Conservation (phyloP, 1,140 invertebrate genomes). For the Andrena cerasifolii region DNA sequence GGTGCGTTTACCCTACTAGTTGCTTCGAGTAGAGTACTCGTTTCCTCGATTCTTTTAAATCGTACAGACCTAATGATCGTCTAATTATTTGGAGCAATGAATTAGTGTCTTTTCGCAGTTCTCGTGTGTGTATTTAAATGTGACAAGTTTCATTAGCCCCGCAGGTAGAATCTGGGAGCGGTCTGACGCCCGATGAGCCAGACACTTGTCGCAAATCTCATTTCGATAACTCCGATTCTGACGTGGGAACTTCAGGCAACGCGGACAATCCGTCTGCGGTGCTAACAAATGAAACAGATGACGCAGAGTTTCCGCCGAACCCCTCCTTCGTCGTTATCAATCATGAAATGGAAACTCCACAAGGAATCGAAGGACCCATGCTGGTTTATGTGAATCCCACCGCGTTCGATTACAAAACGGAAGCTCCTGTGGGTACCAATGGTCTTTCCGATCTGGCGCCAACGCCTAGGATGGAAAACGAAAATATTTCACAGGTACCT, state of each 20-base stretch:
- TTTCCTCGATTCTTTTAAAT: no score
- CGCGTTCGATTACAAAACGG: conserved; percentile 15
- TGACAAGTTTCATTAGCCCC: conserved; percentile 39
- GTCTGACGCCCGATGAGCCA: conserved; percentile 55
- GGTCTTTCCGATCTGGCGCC: background rate
- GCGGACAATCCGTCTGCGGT: conserved; percentile 16
- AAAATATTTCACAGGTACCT: conserved; percentile 1
- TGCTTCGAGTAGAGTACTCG: no score
- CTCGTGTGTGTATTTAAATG: background rate
- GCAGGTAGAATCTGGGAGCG: conserved; percentile 66
- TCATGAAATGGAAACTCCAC: conserved; percentile 84
- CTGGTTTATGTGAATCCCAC: conserved; percentile 81
- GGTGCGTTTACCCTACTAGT: no score
- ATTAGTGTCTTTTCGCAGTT: no score
- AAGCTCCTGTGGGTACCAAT: background rate
- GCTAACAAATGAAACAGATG: background rate
- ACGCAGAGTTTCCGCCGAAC: conserved; percentile 17
- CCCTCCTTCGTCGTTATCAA: conserved; percentile 80
- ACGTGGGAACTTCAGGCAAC: conserved; percentile 37
- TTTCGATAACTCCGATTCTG: conserved; percentile 35
- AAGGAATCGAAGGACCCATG: conserved; percentile 83
- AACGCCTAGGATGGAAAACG: background rate
- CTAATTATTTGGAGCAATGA: no score
- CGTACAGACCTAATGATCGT: no score
- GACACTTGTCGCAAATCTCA: conserved; percentile 40